Evolutionary conservation across 2,888 invertebrate genomes (phyloP), one percentile per base, ranked within the genome.

Genomic region (Isoperla grammatica): DNA sequence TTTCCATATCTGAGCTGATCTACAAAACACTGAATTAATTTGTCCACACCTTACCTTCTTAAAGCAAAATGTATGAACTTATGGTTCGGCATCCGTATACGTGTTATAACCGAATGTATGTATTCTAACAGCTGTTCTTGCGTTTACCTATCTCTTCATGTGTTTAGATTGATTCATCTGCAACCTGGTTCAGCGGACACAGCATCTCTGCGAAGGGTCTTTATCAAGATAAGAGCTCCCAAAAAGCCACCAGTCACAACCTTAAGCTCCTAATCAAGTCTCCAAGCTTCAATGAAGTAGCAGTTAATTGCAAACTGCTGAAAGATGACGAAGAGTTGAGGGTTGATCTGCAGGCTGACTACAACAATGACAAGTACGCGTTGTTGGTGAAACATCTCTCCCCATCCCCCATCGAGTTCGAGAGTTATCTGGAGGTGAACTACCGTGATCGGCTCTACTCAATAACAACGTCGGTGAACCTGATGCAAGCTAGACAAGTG

Each of bases 111-210:
- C n/a, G n/a, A n/a, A n/a, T n/a, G n/a, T n/a, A n/a, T n/a, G n/a
- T n/a, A n/a, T n/a, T n/a, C n/a, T n/a, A n/a, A n/a, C n/a, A n/a
- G n/a, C n/a, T n/a, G n/a, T n/a, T n/a, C n/a, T n/a, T n/a, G n/a
- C n/a, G n/a, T n/a, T n/a, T n/a, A n/a, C n/a, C n/a, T n/a, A n/a
- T n/a, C n/a, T n/a, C n/a, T n/a, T n/a, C n/a, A n/a, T n/a, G n/a
- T n/a, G n/a, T n/a, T n/a, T n/a, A 88, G 88, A 76, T 90, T 22
- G 85, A 87, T 67, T 78, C 88, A 40, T 78, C 79, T 23, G 89
- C 88, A 0, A 80, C 86, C 0, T 91, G 90, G 90, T 90, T 91
- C 71, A 89, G 88, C 48, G 89, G 88, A 1, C 83, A 85, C 64
- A 85, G 83, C 64, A 78, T 88, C 64, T 82, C 83, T 45, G 76